Percentiles rank a stretch among this genome's conserved stretches.
Evolutionary conservation across 2,113 vertebrate species (phyloP).

Genomic region (Phylloscopus whistleri): DNA sequence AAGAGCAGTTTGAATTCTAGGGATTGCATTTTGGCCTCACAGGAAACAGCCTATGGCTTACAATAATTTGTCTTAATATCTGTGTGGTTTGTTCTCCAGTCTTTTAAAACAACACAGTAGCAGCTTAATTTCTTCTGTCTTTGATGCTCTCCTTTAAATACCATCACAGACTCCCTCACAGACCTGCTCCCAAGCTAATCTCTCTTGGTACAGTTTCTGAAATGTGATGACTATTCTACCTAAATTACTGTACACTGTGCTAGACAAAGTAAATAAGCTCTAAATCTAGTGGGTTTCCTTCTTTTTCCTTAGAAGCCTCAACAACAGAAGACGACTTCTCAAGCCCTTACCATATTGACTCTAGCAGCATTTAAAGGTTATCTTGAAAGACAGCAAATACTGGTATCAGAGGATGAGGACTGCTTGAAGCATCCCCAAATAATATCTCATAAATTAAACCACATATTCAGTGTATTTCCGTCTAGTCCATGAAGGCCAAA

Average conservation of each 20-base stretch:
- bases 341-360: not conserved
- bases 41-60: slow-evolving; percentile 24
- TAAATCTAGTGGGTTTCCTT: not conserved
- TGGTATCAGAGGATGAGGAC: not conserved
- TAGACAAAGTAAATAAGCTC: not conserved
- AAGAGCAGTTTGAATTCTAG: slow-evolving; percentile 37
- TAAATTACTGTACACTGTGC: not conserved
- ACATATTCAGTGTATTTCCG: not conserved
- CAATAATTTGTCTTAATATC: not conserved
- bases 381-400: not conserved
- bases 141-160: not conserved
- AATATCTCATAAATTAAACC: not conserved
- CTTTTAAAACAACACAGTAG: not conserved
- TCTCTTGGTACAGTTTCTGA: not conserved
- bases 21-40: slow-evolving; percentile 23
- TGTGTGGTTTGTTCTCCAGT: not conserved
- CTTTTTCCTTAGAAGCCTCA: not conserved
- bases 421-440: not conserved
- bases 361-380: not conserved
- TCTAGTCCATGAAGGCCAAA: not conserved
- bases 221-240: not conserved
- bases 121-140: not conserved
- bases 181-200: not conserved
- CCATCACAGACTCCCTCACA: not conserved
- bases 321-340: not conserved